phyloP scores from a whole-genome alignment of 2,113 vertebrate genomes.

The Notarius lentiginosus region DNA sequence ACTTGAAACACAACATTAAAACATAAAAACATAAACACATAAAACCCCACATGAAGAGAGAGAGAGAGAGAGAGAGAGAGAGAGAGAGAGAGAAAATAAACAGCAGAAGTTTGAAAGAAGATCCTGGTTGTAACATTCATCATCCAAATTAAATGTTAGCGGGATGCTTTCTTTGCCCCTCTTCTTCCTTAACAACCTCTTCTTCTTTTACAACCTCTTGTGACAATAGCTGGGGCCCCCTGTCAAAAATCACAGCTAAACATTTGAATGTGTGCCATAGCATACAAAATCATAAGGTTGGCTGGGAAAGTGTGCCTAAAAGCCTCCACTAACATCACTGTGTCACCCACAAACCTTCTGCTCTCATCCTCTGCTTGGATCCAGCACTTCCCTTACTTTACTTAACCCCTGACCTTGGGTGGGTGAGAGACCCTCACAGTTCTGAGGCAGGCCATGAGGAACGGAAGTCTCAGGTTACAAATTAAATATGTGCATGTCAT shows the following conservation, averaged over 20 bases:
- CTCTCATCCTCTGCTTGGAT: constrained; percentile 49
- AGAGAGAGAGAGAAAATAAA: not conserved
- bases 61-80: constrained; percentile 16
- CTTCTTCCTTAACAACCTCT: constrained; percentile 52
- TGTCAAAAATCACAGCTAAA: constrained; percentile 64
- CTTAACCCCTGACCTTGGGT: constrained; percentile 95
- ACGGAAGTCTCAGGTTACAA: constrained; percentile 99
- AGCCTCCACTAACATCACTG: constrained; percentile 71
- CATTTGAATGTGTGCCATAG: constrained; percentile 74
- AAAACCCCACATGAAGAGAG: not conserved
- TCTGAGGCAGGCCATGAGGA: constrained; percentile 83
- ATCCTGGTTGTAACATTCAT: constrained; percentile 51
- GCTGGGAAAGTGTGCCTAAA: constrained; percentile 64
- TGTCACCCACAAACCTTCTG: constrained; percentile 18
- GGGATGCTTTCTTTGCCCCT: constrained; percentile 41
- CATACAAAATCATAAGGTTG: constrained; percentile 61
- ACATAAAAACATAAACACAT: too few species aligned
- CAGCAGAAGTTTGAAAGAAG: constrained; percentile 41
- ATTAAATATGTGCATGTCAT: constrained; percentile 96
- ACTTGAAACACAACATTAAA: too few species aligned
- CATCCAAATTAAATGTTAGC: constrained; percentile 37
- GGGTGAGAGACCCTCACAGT: constrained; percentile 85
- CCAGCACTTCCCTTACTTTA: constrained; percentile 89
- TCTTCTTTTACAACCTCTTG: constrained; percentile 55
- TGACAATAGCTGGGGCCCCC: constrained; percentile 51